Evolutionary conservation across 2,797 vertebrate species (phyloP).

Genomic region (Hydrocynus forskahlii): DNA sequence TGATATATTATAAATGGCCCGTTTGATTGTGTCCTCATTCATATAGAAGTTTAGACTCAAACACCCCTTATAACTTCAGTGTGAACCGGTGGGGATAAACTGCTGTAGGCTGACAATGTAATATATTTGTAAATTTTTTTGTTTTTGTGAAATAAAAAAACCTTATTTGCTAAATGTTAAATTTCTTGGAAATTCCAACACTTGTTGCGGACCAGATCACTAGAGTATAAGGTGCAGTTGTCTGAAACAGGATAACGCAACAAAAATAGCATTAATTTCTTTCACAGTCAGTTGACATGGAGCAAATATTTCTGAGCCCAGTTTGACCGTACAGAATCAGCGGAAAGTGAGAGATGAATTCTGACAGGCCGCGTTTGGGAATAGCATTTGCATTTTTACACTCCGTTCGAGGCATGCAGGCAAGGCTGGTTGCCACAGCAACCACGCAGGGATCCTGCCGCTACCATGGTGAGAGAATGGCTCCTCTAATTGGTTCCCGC

Average conservation of each 20-base stretch:
- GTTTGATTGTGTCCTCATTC: too few species aligned
- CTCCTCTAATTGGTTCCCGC: conserved; percentile 70
- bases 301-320: conserved; percentile 42
- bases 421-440: conserved; percentile 82
- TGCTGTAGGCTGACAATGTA: too few species aligned
- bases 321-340: conserved; percentile 39
- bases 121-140: too few species aligned
- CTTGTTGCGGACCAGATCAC: not conserved
- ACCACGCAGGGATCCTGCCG: conserved; percentile 65
- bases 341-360: conserved; percentile 64
- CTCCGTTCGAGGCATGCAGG: conserved; percentile 73
- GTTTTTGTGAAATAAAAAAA: too few species aligned
- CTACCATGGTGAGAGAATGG: conserved; percentile 51
- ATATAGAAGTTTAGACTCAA: too few species aligned
- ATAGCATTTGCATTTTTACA: conserved; percentile 82
- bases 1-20: too few species aligned
- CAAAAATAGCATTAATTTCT: not conserved
- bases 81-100: too few species aligned
- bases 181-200: not conserved
- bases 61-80: too few species aligned
- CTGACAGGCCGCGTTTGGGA: conserved; percentile 77
- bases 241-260: too few species aligned
- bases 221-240: not conserved
- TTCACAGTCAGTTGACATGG: conserved; percentile 13
- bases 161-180: not conserved